A percentile compares a stretch with the other conserved stretches of the same genome.
These are phyloP conservation scores for Phlogophora meticulosa DNA, from an alignment of 2,888 invertebrate species.

Conservation along the genomic window DNA sequence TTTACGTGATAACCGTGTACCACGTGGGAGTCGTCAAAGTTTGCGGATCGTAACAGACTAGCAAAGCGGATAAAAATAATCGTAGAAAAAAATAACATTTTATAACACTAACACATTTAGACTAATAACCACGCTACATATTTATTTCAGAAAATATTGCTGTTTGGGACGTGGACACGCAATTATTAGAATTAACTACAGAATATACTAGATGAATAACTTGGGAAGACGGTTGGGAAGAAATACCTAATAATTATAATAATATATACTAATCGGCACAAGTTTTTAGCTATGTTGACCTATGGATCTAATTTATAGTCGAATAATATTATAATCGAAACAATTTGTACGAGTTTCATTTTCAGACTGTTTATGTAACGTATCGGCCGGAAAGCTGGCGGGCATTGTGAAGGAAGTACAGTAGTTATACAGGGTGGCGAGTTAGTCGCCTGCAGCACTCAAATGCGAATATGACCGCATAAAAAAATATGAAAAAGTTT, in stretches of 20 bases:
- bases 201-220: conserved; percentile 19
- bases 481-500: too few species aligned
- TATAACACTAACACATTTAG: conserved; percentile 54
- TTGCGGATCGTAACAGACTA: conserved; percentile 62
- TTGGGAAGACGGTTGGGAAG: conserved; percentile 41
- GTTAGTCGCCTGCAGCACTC: too few species aligned
- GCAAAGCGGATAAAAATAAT: conserved; percentile 63
- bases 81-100: conserved; percentile 55
- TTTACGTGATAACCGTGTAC: conserved; percentile 2
- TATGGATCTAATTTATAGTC: conserved; percentile 28
- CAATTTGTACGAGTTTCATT: conserved; percentile 46
- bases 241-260: conserved; percentile 8
- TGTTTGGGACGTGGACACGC: conserved; percentile 41
- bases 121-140: conserved; percentile 47
- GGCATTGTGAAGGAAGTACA: background rate
- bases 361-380: conserved; percentile 38
- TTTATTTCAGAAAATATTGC: conserved; percentile 30
- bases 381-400: conserved; percentile 15
- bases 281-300: conserved; percentile 28
- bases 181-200: conserved; percentile 6
- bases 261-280: conserved; percentile 34
- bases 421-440: background rate
- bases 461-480: too few species aligned
- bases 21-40: conserved; percentile 5
- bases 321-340: conserved; percentile 36